Evolutionary conservation across 2,888 invertebrate genomes (phyloP).

Genomic region (Proisotoma minuta): DNA sequence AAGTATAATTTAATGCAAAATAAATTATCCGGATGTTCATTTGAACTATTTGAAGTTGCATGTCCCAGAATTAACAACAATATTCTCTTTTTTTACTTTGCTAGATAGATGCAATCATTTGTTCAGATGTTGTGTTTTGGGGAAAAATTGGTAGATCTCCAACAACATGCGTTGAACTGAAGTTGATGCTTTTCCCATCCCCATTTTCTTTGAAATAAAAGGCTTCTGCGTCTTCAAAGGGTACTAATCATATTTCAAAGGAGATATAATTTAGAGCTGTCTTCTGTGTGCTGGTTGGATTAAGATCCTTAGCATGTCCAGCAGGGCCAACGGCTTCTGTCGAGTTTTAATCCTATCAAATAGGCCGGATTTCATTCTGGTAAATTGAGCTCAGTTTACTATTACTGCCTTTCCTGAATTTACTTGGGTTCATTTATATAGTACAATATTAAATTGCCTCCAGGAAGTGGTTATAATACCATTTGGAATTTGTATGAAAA

Average conservation of each 20-base stretch:
- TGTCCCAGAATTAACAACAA: not conserved
- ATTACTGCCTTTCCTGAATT: no score
- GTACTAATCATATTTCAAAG: conserved; percentile 15
- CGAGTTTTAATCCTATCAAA: conserved; percentile 14
- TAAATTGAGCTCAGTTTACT: conserved; percentile 11
- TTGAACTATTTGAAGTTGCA: no score
- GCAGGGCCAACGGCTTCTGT: not conserved
- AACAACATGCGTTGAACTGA: not conserved
- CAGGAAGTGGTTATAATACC: no score
- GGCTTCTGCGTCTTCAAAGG: conserved; percentile 11
- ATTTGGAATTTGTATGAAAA: no score
- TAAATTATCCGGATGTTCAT: no score
- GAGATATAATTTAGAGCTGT: conserved; percentile 11
- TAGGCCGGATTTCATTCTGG: conserved; percentile 5
- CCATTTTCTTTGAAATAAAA: conserved; percentile 5
- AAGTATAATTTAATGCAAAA: no score
- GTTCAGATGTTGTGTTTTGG: not conserved
- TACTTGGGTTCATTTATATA: no score
- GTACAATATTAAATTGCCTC: no score
- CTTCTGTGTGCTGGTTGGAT: conserved; percentile 8
- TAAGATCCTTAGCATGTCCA: not conserved
- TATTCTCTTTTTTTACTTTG: not conserved
- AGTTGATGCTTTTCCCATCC: not conserved
- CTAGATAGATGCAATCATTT: not conserved
- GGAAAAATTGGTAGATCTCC: conserved; percentile 9